phyloP scores from a whole-genome alignment of 2,113 vertebrate genomes.

The Mionectes macconnelli region DNA sequence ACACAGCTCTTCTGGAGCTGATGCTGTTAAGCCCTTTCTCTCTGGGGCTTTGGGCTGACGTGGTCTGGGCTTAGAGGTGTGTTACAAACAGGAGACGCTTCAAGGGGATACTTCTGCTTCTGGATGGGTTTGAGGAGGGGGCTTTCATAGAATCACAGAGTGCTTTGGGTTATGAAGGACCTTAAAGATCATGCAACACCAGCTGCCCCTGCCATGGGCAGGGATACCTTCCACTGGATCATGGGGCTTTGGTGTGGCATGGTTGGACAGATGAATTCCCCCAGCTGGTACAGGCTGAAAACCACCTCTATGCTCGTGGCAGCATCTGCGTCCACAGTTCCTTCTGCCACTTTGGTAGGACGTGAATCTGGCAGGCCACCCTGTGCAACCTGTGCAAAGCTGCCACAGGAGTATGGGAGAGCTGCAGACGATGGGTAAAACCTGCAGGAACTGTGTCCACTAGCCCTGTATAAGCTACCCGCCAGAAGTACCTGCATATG shows the following conservation, averaged over 20 bases:
- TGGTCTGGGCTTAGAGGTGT: background rate
- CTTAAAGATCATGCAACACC: background rate
- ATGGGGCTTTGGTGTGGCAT: background rate
- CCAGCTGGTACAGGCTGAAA: background rate
- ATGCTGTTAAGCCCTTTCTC: background rate
- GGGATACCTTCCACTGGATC: too few species aligned
- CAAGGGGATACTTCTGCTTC: background rate
- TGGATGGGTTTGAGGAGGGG: background rate
- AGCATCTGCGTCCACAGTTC: rapidly evolving
- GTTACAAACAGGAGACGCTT: background rate
- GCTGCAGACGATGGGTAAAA: background rate
- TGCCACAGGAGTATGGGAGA: background rate
- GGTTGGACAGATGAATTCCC: rapidly evolving
- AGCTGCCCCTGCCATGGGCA: background rate
- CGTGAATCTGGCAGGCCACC: rapidly evolving
- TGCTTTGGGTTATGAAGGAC: background rate
- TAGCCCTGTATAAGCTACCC: background rate
- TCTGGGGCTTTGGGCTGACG: rapidly evolving
- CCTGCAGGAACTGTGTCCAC: rapidly evolving
- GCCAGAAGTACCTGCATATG: rapidly evolving
- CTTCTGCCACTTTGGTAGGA: background rate
- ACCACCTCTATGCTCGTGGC: background rate
- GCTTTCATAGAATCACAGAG: background rate
- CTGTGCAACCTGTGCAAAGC: rapidly evolving
- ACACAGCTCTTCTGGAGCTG: rapidly evolving